Percentiles rank a stretch among this genome's conserved stretches.
phyloP scores from a whole-genome alignment of 2,113 vertebrate species.

The Varanus salvator region DNA sequence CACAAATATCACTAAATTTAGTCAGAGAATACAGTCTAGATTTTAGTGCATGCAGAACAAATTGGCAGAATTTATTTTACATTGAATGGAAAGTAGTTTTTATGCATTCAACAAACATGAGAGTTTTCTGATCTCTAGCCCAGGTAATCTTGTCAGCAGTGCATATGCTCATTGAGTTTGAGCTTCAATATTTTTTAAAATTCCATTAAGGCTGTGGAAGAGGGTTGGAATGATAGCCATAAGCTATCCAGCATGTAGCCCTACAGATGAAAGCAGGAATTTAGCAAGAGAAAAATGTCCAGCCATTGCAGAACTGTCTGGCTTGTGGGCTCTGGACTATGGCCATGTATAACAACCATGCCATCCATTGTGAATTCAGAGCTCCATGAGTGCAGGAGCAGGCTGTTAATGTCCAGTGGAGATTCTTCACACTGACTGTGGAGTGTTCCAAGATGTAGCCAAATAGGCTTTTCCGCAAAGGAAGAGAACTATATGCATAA shows the following conservation, averaged over 20 bases:
- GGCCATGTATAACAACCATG: neutral
- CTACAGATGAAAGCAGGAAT: neutral
- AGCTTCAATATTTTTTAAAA: too few species aligned
- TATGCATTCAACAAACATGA: constrained; percentile 1
- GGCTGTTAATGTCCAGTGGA: neutral
- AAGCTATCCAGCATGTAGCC: neutral
- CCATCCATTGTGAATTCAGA: neutral
- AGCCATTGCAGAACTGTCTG: neutral
- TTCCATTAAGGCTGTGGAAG: neutral
- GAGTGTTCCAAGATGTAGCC: neutral
- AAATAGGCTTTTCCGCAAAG: neutral
- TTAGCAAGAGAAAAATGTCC: neutral
- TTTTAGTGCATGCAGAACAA: neutral
- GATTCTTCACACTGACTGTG: neutral
- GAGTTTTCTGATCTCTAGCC: neutral
- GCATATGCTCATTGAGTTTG: neutral
- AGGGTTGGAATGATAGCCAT: neutral
- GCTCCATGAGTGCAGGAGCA: neutral
- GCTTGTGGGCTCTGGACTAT: neutral
- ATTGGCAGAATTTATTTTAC: neutral
- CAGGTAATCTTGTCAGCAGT: neutral
- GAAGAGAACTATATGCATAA: neutral
- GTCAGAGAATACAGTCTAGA: neutral
- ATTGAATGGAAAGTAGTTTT: neutral
- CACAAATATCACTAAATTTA: neutral